Evolutionary conservation across 2,113 vertebrate genomes (phyloP).

Genomic region (Trachemys scripta): DNA sequence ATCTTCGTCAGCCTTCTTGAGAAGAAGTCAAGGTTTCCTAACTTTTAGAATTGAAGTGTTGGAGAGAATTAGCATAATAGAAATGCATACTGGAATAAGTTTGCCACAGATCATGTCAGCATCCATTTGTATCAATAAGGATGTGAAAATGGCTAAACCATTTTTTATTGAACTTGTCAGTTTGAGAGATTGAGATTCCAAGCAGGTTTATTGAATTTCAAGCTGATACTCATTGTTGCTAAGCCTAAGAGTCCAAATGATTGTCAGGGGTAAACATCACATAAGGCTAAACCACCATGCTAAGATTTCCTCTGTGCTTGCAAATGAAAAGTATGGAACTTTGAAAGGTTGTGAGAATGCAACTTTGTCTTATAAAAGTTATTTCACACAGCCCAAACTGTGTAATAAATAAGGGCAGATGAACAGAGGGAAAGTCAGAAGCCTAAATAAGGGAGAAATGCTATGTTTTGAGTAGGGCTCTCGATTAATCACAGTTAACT

Average conservation of each 20-base stretch:
- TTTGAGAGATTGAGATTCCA: background rate
- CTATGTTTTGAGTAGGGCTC: background rate
- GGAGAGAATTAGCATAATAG: background rate
- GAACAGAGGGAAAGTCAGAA: background rate
- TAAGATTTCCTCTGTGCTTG: constrained; percentile 26
- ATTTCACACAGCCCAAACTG: background rate
- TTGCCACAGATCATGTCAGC: constrained; percentile 49
- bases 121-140: constrained; percentile 31
- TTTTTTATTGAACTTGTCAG: constrained; percentile 62
- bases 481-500: too few species aligned
- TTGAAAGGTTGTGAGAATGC: background rate
- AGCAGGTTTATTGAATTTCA: constrained; percentile 61
- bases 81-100: background rate
- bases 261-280: constrained; percentile 34
- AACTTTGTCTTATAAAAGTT: background rate
- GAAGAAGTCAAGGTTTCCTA: background rate
- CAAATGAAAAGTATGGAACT: background rate
- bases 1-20: background rate
- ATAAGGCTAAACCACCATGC: background rate
- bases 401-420: rapidly evolving
- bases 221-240: constrained; percentile 11
- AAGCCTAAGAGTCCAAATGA: constrained; percentile 53
- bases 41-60: background rate
- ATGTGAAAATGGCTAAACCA: constrained; percentile 42
- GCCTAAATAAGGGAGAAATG: background rate